Evolutionary conservation across 2,888 invertebrate species (phyloP), one percentile per base, ranked within the genome.

Genomic region (Chydorus sphaericus): DNA sequence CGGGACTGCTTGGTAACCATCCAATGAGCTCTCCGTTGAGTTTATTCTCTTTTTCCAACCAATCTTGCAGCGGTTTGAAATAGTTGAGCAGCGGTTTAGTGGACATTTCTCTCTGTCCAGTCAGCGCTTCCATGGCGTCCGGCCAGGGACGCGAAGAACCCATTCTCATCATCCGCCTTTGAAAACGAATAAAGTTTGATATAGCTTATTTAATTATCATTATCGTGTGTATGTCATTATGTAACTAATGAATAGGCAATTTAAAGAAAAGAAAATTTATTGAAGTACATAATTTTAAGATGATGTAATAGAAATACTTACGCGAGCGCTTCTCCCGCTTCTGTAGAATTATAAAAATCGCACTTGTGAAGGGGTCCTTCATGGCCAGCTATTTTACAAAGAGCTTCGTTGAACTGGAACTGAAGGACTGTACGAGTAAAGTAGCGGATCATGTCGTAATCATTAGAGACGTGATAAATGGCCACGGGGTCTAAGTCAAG

Each of bases 141-240:
- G 70, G 68, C 76, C 77, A 77, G 2, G 69, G 70, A 61, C 67
- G 66, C 1, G 74, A 73, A 3, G 68, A 63, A 31, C 76, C 76
- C 58, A 73, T 60, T 57, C 64, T 64, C 60, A 77, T 66, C 64
- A 74, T 67, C 23, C 60, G 54, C 18, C 63, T 63, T 48, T n/a
- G 18, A 16, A n/a, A n/a, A 16, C 5, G 14, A 10, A 44, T 8
- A 3, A 50, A 10, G 16, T 10, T 10, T 44, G 11, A 10, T 26
- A 14, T 8, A 10, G 5, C 18, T 26, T 23, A n/a, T 39, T 39
- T 16, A 20, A 14, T 2, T 16, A 39, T 14, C 20, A 20, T 39
- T 5, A 39, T 8, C 16, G 20, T 4, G 14, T 14, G 36, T 36
- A 39, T 16, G 16, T 44, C n/a, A n/a, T n/a, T n/a, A n/a, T n/a